These are phyloP conservation scores for Tapirus indicus DNA, from an alignment of 2,797 vertebrate genomes.

Conservation along the genomic window DNA sequence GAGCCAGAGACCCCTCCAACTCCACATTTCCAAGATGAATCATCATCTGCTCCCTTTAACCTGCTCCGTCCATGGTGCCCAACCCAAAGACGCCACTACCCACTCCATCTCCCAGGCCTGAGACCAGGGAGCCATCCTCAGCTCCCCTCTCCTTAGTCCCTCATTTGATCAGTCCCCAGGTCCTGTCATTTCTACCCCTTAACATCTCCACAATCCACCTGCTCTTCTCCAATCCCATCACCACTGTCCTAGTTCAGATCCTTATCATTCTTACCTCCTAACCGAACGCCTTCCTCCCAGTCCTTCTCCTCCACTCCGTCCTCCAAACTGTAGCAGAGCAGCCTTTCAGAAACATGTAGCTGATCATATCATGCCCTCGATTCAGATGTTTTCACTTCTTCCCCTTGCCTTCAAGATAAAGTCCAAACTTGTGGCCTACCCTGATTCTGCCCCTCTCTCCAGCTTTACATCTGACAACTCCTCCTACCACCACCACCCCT, in stretches of 20 bases:
- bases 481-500: background rate
- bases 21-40: background rate
- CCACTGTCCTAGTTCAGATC: background rate
- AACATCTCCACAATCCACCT: background rate
- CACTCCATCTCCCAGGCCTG: background rate
- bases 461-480: background rate
- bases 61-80: background rate
- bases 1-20: background rate
- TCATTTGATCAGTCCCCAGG: background rate
- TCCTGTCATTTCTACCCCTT: background rate
- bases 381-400: background rate
- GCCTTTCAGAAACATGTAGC: background rate
- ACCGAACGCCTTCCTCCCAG: background rate
- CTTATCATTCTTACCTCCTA: background rate
- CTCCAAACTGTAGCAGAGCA: background rate
- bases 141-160: too few relatives aligned
- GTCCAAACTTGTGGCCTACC: background rate
- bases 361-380: background rate
- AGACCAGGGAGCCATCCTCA: background rate
- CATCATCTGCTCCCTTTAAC: background rate
- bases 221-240: background rate
- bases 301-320: accelerated
- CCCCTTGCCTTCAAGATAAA: background rate
- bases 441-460: background rate
- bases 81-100: background rate